Conservation (phyloP, 2,113 vertebrate species). For the Anhinga rufa region DNA sequence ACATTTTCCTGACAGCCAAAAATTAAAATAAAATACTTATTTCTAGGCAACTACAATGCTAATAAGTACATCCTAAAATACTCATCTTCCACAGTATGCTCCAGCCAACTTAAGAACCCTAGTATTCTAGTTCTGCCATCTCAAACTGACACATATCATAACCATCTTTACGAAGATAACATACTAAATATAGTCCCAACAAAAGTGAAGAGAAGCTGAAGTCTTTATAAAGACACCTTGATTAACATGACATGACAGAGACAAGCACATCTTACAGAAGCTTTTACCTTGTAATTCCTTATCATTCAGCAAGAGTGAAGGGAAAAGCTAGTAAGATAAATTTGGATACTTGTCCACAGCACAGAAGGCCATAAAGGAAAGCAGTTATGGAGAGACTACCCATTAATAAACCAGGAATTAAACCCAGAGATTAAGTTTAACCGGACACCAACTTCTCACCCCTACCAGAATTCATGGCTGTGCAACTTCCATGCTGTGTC, state of each 20-base stretch:
- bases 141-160: background rate
- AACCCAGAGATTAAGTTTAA: background rate
- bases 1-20: background rate
- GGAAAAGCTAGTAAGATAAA: background rate
- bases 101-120: background rate
- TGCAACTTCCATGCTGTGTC: background rate
- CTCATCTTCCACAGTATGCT: background rate
- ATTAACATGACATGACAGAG: background rate
- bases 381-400: background rate
- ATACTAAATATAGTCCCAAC: background rate
- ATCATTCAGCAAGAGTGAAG: background rate
- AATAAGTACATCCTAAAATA: background rate
- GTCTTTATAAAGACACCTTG: background rate
- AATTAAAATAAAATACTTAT: background rate
- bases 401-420: background rate
- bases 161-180: background rate
- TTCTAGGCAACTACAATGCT: background rate
- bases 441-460: background rate
- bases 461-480: background rate
- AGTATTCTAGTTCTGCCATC: background rate
- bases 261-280: background rate
- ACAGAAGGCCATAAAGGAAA: background rate
- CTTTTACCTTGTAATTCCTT: background rate
- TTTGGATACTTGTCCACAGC: background rate
- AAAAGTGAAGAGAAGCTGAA: background rate